Base-by-base conservation (phyloP, 2,113 vertebrate species). In the Aleadryas rufinucha region DNA sequence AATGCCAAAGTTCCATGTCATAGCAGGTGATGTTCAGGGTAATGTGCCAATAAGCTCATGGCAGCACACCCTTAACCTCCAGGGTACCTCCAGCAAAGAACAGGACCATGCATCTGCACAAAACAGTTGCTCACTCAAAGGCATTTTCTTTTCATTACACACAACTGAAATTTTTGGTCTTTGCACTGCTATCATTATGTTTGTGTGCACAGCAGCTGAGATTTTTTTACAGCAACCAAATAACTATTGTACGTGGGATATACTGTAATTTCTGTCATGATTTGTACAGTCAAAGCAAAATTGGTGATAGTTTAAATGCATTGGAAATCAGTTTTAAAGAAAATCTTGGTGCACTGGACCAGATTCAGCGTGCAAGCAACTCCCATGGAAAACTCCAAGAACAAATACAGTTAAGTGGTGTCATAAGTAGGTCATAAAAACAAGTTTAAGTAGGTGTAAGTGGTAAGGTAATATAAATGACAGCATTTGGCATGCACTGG, bases 351-450 rank as follows among this genome's bases (percentile, higher is more conserved):
- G 31, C 33, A 30, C 5, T 65, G 54, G 50, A 76, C 72, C n/a
- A 60, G 42, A 95, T 69, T 93, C 50, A 70, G 27, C 0, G 0
- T 50, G 31, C 41, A 84, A 78, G 49, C 10, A 87, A 41, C 28
- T 85, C 50, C 57, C 61, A 57, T 22, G 81, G 80, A 96, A 89
- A 91, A 64, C 37, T 87, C 69, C 31, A 86, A 30, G 41, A 83
- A 86, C 47, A 92, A 92, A 89, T 45, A 49, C 60, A 70, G 41
- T 60, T 60, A 89, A 84, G 44, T 70, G 41, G 37, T 75, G 53
- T 23, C 72, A 15, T 37, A 97, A 95, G 69, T 44, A 94, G 77
- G 47, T 87, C 56, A 95, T 78, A 82, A 87, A 90, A 91, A 30
- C 69, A 93, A 93, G 35, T 78, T 68, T 84, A 84, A 94, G 72